Base-by-base conservation (phyloP, 2,113 vertebrate genomes). In the Aphyosemion australe region DNA sequence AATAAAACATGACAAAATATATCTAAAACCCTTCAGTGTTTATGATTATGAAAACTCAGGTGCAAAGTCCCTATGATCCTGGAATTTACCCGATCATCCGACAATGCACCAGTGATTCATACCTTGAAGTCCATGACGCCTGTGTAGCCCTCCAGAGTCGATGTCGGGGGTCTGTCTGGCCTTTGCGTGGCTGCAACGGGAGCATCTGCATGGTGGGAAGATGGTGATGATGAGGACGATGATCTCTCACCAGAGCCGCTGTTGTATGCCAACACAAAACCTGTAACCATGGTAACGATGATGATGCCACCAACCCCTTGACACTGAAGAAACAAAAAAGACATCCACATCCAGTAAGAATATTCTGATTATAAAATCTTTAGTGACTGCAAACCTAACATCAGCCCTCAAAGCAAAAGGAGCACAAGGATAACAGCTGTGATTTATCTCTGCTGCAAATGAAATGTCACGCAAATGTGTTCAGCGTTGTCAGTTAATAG, bases 231-330 rank as follows among this genome's bases (percentile, higher is more conserved):
- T 2, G 62, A 53, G 11, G 59, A n/a, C 3, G 65, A 8, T 6
- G 80, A 72, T 50, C 71, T 75, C 49, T 67, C 26, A 26, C 79
- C 51, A 16, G 67, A 73, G 55, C 74, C 82, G 70, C 87, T 93
- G 87, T 93, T 94, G 91, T 97, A 97, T 81, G 94, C 87, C 79
- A 97, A 84, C 93, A 96, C 92, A 82, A 97, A 91, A 90, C 93
- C 93, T 86, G 94, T 96, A 90, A 95, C 94, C 93, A 94, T 94
- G 90, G 94, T 95, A 80, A 95, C 85, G 56, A 88, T 83, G 79
- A 95, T 87, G 90, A 94, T 94, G 87, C 94, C 93, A 84, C 93
- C 92, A 90, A 97, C 86, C 83, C 94, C 93, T 84, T 94, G 94
- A 90, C 92, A 92, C 95, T 97, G 85, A 10, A 65, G 65, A 61